A percentile compares a stretch with the other conserved stretches of the same genome.
Evolutionary conservation across 2,797 vertebrate genomes (phyloP).

Genomic region (Nasua narica): DNA sequence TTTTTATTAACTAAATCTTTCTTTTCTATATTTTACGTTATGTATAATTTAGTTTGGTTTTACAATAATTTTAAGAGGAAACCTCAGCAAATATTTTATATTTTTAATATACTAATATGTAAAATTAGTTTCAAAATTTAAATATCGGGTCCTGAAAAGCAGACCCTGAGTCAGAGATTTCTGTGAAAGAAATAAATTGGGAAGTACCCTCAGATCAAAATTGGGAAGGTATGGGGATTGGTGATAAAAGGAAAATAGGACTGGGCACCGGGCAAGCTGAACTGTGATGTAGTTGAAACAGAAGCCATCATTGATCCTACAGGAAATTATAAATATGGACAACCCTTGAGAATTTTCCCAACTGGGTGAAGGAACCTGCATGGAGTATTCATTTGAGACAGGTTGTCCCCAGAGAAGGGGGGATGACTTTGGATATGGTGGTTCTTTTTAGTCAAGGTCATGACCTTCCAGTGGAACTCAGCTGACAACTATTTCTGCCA

Average conservation of each 20-base stretch:
- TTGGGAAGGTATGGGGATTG: not conserved
- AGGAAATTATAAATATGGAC: not conserved
- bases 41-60: not conserved
- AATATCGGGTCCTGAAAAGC: not conserved
- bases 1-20: not conserved
- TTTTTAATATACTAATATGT: not conserved
- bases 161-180: not conserved
- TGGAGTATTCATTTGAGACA: not conserved
- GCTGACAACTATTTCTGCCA: not conserved
- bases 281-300: not conserved
- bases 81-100: not conserved
- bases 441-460: not conserved
- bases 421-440: not conserved
- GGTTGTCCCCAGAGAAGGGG: not conserved
- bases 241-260: not conserved
- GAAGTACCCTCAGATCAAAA: not conserved
- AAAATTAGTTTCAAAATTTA: not conserved
- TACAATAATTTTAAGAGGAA: not conserved
- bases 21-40: not conserved
- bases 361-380: not conserved
- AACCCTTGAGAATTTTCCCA: not conserved
- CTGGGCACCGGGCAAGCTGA: not conserved
- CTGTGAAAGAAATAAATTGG: not conserved
- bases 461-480: not conserved
- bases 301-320: not conserved